phyloP scores from a whole-genome alignment of 2,797 vertebrate genomes.

The Sebastes hopkinsi region DNA sequence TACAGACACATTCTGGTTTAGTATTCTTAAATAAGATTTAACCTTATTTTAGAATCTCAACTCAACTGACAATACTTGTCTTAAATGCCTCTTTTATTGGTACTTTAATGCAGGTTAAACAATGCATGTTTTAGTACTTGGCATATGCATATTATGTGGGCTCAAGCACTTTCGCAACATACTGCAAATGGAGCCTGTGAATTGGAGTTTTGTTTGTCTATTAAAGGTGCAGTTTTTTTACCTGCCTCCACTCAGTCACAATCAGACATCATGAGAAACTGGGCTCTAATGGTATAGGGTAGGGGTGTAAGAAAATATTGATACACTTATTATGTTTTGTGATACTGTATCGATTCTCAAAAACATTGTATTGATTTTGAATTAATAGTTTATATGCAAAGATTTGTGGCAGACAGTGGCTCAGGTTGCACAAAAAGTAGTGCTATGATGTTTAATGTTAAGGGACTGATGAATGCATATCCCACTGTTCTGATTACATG shows the following conservation, averaged over 20 bases:
- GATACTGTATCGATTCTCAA: background rate
- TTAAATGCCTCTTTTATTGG: background rate
- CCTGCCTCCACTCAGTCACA: constrained; percentile 5
- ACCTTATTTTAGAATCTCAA: background rate
- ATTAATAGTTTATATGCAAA: background rate
- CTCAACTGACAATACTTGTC: background rate
- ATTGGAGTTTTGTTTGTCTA: constrained; percentile 1
- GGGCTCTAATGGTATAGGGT: background rate
- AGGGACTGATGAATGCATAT: too few species aligned
- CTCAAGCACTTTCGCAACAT: background rate
- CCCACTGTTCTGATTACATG: background rate
- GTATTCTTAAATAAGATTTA: background rate
- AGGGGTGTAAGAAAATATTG: background rate
- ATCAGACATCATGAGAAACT: constrained; percentile 6
- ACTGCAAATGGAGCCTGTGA: background rate
- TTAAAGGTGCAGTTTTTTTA: background rate
- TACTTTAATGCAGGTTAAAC: background rate
- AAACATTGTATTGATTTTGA: background rate
- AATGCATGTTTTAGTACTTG: background rate
- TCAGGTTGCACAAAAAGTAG: background rate
- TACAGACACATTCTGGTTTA: background rate
- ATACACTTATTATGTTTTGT: background rate
- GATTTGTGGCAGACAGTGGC: background rate
- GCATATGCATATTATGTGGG: background rate
- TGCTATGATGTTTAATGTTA: background rate